Evolutionary conservation across 1,140 invertebrate species (phyloP).

Genomic region (Leptinotarsa texana): DNA sequence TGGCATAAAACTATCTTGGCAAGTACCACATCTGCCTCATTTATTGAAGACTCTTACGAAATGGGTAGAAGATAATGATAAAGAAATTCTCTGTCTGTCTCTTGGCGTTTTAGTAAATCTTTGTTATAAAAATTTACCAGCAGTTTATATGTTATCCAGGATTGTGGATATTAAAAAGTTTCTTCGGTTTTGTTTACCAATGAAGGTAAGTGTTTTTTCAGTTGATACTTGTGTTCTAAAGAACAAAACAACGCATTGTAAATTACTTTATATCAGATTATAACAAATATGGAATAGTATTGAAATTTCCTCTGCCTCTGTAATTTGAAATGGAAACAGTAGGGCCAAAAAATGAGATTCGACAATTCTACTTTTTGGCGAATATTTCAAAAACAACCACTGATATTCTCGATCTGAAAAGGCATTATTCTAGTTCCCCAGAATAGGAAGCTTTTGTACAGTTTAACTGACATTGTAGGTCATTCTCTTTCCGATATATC

Average conservation of each 20-base stretch:
- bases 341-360: too few relatives aligned
- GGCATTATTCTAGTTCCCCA: too few relatives aligned
- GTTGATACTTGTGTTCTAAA: neutral
- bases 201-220: conserved; percentile 56
- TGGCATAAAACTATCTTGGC: conserved; percentile 72
- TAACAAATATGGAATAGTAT: too few relatives aligned
- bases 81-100: conserved; percentile 62
- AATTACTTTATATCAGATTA: neutral
- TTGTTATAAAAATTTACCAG: conserved; percentile 70
- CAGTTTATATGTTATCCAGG: conserved; percentile 67
- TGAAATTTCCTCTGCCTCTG: too few relatives aligned
- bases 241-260: conserved; percentile 7
- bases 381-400: too few relatives aligned
- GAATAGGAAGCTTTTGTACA: too few relatives aligned
- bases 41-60: conserved; percentile 65
- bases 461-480: too few relatives aligned
- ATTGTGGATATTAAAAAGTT: conserved; percentile 67
- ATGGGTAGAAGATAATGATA: conserved; percentile 63
- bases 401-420: too few relatives aligned
- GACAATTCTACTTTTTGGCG: too few relatives aligned
- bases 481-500: too few relatives aligned
- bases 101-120: conserved; percentile 73
- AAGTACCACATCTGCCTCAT: conserved; percentile 67
- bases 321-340: too few relatives aligned
- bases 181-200: conserved; percentile 61